These are phyloP conservation scores for Microchrysa polita DNA, from an alignment of 2,888 invertebrate species.

Conservation along the genomic window DNA sequence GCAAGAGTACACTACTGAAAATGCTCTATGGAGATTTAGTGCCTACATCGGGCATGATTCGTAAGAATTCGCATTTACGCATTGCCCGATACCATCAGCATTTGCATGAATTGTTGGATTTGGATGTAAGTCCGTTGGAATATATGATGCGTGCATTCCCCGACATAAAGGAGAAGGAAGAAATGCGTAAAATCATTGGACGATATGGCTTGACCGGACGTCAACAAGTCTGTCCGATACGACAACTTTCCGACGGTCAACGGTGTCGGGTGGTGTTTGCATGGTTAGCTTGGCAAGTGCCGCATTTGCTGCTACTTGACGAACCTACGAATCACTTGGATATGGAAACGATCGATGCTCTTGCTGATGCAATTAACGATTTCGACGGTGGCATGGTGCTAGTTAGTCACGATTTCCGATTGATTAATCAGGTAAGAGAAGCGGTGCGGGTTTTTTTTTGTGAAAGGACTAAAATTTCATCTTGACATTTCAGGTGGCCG, in stretches of 20 bases:
- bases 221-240: constrained; percentile 79
- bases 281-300: constrained; percentile 97
- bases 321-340: constrained; percentile 95
- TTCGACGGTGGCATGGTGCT: constrained; percentile 99
- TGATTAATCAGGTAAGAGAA: constrained; percentile 89
- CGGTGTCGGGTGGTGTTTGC: constrained; percentile 98
- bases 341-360: constrained; percentile 98
- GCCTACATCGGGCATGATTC: constrained; percentile 95
- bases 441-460: not conserved
- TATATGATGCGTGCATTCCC: constrained; percentile 99
- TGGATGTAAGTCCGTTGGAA: constrained; percentile 94
- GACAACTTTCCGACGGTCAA: constrained; percentile 91
- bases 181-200: constrained; percentile 99
- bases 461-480: no score
- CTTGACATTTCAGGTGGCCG: constrained; percentile 81
- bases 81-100: constrained; percentile 99
- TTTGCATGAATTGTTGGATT: constrained; percentile 93
- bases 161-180: constrained; percentile 96
- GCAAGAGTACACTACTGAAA: constrained; percentile 97
- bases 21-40: constrained; percentile 94
- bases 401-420: constrained; percentile 99
- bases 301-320: constrained; percentile 86
- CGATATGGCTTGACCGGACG: constrained; percentile 96
- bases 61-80: constrained; percentile 96
- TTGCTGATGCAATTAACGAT: constrained; percentile 97